Evolutionary conservation across 2,888 invertebrate genomes (phyloP), one percentile per base, ranked within the genome.

Genomic region (Scelioninae gen. 1): DNA sequence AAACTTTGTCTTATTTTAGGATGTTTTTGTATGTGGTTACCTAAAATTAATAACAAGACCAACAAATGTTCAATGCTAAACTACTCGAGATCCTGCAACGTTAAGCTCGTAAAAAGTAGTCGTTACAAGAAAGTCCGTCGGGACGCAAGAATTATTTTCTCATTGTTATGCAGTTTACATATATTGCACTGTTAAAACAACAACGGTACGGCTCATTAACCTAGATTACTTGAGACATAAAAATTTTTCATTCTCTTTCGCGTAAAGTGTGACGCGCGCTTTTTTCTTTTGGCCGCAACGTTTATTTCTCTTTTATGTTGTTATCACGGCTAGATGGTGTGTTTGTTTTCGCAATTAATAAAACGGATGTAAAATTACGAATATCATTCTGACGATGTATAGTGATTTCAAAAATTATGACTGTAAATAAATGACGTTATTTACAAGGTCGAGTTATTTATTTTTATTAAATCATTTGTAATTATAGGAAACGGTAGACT

Each of bases 81-180:
- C n/a, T n/a, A n/a, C n/a, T n/a, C n/a, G n/a, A n/a, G n/a, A n/a
- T n/a, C n/a, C n/a, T n/a, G n/a, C n/a, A n/a, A n/a, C n/a, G n/a
- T n/a, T n/a, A n/a, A n/a, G 45, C 15, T 6, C 9, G 29, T 45
- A 62, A 51, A 62, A 53, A 72, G 15, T 43, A 45, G 63, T 15
- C 51, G 45, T 51, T 53, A 75, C 47, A 34, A 58, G 45, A 8
- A 34, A 75, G 49, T 66, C 38, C 16, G 29, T 47, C 3, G 38
- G 31, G 43, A 40, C 32, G 49, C 15, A 16, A 32, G 55, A 58
- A 68, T 68, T 60, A 76, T 68, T 65, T 68, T 63, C 51, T 69
- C 69, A 66, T 69, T 77, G 55, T 77, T 68, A 68, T 62, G 68
- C 55, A 62, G 68, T 77, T 77, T 77, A 53, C 68, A 68, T 76